Conservation (phyloP, 2,113 vertebrate species). For the Pelodiscus sinensis region DNA sequence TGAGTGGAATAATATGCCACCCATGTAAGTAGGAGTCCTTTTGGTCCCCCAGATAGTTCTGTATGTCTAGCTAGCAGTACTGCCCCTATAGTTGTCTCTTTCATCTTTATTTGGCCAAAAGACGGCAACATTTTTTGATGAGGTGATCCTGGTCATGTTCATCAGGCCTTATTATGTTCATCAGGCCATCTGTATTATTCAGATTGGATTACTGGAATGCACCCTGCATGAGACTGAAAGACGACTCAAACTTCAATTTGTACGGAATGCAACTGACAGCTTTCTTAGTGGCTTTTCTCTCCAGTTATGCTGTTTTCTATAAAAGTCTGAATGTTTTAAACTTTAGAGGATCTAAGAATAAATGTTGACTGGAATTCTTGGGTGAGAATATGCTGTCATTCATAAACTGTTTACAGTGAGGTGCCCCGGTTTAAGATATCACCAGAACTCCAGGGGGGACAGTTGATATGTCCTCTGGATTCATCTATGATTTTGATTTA, state of each 20-base stretch:
- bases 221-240: neutral
- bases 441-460: neutral
- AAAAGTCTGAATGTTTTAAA: neutral
- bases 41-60: neutral
- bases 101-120: neutral
- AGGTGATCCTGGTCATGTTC: neutral
- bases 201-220: neutral
- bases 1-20: neutral
- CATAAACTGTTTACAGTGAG: neutral
- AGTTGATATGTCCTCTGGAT: neutral
- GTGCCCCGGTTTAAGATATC: neutral
- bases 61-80: neutral
- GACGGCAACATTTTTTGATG: neutral
- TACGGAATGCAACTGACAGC: neutral
- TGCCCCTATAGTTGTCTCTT: no score
- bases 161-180: neutral
- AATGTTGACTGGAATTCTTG: neutral
- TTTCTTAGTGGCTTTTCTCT: neutral
- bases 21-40: neutral
- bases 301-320: neutral
- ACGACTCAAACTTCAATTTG: neutral
- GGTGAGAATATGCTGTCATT: neutral
- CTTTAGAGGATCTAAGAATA: neutral
- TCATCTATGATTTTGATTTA: neutral
- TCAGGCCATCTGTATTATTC: neutral